Evolutionary conservation across 2,888 invertebrate genomes (phyloP).

Genomic region (Malthinus seriepunctatus): DNA sequence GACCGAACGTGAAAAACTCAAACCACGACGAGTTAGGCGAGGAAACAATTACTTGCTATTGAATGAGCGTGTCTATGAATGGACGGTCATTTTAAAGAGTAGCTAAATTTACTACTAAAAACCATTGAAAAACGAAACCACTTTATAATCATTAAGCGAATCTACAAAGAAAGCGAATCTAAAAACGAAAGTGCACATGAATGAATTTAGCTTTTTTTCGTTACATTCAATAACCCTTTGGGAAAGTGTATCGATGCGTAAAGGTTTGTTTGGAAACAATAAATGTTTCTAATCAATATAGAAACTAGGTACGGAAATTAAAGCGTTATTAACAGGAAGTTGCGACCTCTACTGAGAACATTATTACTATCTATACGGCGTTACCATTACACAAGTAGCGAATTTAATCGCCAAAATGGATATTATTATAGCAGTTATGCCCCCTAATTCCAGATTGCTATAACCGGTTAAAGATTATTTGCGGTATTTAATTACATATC

Average conservation of each 20-base stretch:
- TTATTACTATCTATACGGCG: constrained; percentile 25
- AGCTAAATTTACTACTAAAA: too few relatives aligned
- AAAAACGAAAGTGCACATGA: constrained; percentile 8
- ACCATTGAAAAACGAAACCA: too few relatives aligned
- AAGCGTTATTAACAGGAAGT: constrained; percentile 32
- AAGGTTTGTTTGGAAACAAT: constrained; percentile 29
- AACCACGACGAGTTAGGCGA: too few relatives aligned
- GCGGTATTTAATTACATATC: constrained; percentile 19
- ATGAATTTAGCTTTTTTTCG: constrained; percentile 8
- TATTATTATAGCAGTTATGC: constrained; percentile 23
- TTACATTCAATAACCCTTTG: constrained; percentile 15
- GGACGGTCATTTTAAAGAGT: too few relatives aligned
- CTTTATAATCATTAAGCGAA: background rate
- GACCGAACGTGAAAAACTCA: too few relatives aligned
- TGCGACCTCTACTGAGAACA: constrained; percentile 27
- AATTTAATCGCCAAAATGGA: constrained; percentile 27
- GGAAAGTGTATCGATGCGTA: constrained; percentile 17
- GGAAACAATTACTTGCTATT: too few relatives aligned
- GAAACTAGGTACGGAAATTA: constrained; percentile 30
- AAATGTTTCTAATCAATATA: constrained; percentile 29
- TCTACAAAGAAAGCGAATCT: background rate
- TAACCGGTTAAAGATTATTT: constrained; percentile 21
- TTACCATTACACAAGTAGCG: constrained; percentile 22
- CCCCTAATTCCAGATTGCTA: constrained; percentile 25
- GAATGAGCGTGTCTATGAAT: too few relatives aligned